A percentile compares a stretch with the other conserved stretches of the same genome.
phyloP scores from a whole-genome alignment of 2,113 vertebrate species.

The Chinchilla lanigera region DNA sequence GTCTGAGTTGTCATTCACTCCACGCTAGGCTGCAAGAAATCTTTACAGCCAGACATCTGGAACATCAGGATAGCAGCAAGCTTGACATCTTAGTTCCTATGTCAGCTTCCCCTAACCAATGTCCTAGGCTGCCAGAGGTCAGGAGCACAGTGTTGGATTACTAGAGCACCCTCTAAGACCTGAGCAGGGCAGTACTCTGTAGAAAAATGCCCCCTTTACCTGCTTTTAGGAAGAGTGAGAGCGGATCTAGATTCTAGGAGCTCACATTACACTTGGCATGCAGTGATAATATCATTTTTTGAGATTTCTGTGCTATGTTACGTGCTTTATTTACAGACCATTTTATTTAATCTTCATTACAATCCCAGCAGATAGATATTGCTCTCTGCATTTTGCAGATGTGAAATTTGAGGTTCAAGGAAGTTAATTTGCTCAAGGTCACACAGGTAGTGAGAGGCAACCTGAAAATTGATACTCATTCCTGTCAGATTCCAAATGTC shows the following conservation, averaged over 20 bases:
- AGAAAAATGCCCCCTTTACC: neutral
- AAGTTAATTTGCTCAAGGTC: slow-evolving; percentile 61
- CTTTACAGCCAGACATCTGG: neutral
- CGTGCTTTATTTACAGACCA: slow-evolving; percentile 19
- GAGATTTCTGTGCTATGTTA: neutral
- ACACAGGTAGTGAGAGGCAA: neutral
- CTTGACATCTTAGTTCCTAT: neutral
- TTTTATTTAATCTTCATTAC: neutral
- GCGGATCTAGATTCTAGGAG: neutral
- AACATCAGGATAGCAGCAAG: neutral
- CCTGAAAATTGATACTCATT: neutral
- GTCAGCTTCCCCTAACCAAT: neutral
- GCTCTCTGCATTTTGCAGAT: slow-evolving; percentile 20
- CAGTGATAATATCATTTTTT: neutral
- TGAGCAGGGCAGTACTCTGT: neutral
- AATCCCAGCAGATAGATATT: slow-evolving; percentile 37
- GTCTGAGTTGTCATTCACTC: slow-evolving; percentile 57
- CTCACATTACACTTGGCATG: neutral
- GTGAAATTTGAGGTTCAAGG: slow-evolving; percentile 51
- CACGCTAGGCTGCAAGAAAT: slow-evolving; percentile 48
- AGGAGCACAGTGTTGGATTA: neutral
- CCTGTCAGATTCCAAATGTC: neutral
- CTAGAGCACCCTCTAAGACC: neutral
- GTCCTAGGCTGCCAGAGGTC: neutral
- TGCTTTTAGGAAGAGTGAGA: neutral